Evolutionary conservation across 1,140 invertebrate genomes (phyloP).

Genomic region (Gerris buenoi): DNA sequence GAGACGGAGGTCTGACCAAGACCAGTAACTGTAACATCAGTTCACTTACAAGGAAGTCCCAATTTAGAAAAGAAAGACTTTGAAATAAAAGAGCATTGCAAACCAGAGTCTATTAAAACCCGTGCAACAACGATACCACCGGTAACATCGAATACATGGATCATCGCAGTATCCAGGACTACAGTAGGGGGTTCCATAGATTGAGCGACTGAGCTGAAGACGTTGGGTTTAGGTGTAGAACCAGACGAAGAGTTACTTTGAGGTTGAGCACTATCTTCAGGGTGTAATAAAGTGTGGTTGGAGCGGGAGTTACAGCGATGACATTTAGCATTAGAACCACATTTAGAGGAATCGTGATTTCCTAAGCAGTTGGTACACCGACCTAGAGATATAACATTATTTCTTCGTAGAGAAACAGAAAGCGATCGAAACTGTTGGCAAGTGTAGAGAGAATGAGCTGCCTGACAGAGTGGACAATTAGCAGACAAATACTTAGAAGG

Average conservation of each 20-base stretch:
- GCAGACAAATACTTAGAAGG: not conserved
- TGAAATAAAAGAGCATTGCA: not conserved
- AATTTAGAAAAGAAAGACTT: not conserved
- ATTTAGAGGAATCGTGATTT: not conserved
- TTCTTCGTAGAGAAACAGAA: not conserved
- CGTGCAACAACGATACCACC: not conserved
- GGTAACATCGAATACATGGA: not conserved
- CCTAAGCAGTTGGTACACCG: not conserved
- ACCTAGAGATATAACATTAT: not conserved
- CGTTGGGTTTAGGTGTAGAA: not conserved
- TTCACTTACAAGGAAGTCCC: not conserved
- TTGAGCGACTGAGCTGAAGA: not conserved
- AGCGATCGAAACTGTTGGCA: not conserved
- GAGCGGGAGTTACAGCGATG: not conserved
- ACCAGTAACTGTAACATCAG: not conserved
- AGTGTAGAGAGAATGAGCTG: not conserved
- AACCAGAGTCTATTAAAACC: not conserved
- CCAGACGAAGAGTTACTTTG: not conserved
- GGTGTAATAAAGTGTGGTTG: not conserved
- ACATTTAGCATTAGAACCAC: not conserved
- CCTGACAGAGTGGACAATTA: not conserved
- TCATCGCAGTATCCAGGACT: not conserved
- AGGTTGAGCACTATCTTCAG: not conserved
- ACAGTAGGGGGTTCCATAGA: not conserved
- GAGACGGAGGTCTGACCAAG: not conserved